Conservation (phyloP, 2,797 vertebrate species). For the Heliangelus exortis region DNA sequence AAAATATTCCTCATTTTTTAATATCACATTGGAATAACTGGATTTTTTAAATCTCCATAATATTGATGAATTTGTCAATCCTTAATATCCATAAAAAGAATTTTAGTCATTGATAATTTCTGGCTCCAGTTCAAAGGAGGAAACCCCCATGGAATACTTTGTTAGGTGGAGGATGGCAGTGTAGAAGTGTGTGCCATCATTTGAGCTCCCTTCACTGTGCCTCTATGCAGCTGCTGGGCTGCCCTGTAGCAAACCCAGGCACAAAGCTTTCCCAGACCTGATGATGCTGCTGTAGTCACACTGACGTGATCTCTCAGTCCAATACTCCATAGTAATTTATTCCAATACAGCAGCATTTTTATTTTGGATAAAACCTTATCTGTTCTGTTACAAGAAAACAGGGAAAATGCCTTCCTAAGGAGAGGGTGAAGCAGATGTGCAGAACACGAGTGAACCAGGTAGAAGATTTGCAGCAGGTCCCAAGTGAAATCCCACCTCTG, state of each 20-base stretch:
- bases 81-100: neutral
- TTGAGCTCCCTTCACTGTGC: rapidly evolving
- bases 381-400: neutral
- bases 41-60: neutral
- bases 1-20: neutral
- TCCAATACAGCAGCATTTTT: neutral
- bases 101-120: neutral
- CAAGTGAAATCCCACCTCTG: neutral
- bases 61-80: neutral
- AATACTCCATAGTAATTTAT: neutral
- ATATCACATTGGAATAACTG: neutral
- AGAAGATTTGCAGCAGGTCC: neutral
- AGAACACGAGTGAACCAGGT: neutral
- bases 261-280: rapidly evolving
- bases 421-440: neutral
- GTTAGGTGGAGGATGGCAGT: neutral
- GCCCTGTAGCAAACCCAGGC: neutral
- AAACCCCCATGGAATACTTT: neutral
- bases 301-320: neutral
- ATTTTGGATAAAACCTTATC: neutral
- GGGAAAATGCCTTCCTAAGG: neutral
- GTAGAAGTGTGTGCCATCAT: neutral
- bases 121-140: neutral
- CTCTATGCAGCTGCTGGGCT: neutral
- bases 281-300: neutral